Evolutionary conservation across 2,113 vertebrate species (phyloP).

Genomic region (Halcyon malimbica): DNA sequence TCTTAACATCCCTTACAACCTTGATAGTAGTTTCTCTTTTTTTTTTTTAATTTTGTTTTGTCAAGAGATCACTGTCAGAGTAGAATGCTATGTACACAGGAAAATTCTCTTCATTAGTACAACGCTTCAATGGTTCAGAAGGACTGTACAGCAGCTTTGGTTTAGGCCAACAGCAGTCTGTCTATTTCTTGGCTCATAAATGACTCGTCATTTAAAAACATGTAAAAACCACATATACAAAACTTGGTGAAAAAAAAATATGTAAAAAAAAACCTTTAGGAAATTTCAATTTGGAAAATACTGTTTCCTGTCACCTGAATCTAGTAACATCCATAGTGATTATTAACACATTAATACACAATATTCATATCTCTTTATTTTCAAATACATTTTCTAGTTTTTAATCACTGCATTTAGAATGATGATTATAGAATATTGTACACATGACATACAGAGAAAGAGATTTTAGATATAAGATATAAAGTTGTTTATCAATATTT

Average conservation of each 20-base stretch:
- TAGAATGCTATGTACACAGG: not conserved
- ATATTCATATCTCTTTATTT: not conserved
- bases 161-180: not conserved
- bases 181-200: not conserved
- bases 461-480: not conserved
- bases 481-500: not conserved
- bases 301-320: not conserved
- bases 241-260: not conserved
- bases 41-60: not conserved
- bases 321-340: not conserved
- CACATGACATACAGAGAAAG: not conserved
- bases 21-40: not conserved
- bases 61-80: too few relatives aligned
- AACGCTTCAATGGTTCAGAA: not conserved
- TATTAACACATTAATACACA: not conserved
- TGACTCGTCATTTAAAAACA: not conserved
- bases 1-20: not conserved
- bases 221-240: accelerated
- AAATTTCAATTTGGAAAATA: not conserved
- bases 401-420: not conserved
- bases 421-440: not conserved
- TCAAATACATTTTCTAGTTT: not conserved
- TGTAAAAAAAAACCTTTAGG: not conserved
- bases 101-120: not conserved
- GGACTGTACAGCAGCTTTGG: not conserved